Evolutionary conservation across 2,797 vertebrate species (phyloP).

Genomic region (Cryptoprocta ferox): DNA sequence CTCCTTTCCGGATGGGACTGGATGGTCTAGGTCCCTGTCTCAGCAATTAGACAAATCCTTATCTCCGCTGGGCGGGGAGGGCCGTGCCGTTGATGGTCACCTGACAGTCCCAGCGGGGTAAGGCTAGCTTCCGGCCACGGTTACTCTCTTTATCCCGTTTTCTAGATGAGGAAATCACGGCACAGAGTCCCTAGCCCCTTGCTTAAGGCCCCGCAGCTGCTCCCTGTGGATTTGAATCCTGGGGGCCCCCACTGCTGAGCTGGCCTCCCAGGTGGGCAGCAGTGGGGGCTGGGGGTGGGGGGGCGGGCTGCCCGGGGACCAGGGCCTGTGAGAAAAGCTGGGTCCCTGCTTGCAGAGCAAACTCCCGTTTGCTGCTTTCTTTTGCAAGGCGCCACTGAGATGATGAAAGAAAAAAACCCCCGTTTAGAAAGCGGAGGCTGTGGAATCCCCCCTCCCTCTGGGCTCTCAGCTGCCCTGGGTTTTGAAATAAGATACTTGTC

Average conservation of each 20-base stretch:
- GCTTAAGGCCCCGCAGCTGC: neutral
- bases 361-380: neutral
- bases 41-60: neutral
- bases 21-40: neutral
- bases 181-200: neutral
- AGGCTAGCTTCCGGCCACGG: fast-evolving
- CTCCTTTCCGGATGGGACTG: neutral
- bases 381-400: neutral
- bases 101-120: fast-evolving
- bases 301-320: neutral
- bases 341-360: too few relatives aligned
- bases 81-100: neutral
- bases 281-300: neutral
- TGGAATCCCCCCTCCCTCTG: neutral
- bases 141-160: neutral
- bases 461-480: neutral
- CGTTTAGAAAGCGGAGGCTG: neutral
- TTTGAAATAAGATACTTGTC: neutral
- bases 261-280: neutral
- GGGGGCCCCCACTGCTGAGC: neutral
- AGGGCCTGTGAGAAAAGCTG: fast-evolving
- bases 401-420: neutral
- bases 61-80: neutral
- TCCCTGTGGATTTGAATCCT: neutral
- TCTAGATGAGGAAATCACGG: neutral